Evolutionary conservation across 64 coral and sea anemone genomes (phyloP).

Genomic region (Porites australiensis): DNA sequence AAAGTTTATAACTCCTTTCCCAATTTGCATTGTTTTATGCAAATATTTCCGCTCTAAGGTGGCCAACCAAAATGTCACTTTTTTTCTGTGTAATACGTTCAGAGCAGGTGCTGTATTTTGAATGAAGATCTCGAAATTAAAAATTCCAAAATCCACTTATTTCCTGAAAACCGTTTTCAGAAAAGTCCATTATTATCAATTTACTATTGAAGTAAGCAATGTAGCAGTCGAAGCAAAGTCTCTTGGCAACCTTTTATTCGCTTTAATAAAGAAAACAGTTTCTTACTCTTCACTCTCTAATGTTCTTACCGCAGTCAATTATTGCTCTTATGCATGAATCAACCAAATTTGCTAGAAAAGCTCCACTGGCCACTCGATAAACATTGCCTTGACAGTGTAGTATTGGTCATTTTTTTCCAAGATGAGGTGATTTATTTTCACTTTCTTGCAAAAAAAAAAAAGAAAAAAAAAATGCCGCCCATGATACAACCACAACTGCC

Average conservation of each 20-base stretch:
- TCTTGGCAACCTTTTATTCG: not conserved
- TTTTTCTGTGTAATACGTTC: not conserved
- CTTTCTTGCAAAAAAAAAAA: no score
- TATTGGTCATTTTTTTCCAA: no score
- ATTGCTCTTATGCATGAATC: no score
- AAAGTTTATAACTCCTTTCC: not conserved
- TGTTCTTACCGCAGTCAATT: no score
- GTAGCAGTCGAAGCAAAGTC: not conserved
- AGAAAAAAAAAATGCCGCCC: no score
- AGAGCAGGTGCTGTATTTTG: not conserved
- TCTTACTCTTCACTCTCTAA: no score
- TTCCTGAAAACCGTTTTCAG: not conserved
- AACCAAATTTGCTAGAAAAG: no score
- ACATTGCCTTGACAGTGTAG: no score
- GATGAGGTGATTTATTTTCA: no score
- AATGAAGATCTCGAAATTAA: not conserved
- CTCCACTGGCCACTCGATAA: no score
- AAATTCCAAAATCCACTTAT: not conserved
- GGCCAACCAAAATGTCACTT: not conserved
- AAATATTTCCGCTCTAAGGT: not conserved
- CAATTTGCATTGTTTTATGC: constrained; percentile 26
- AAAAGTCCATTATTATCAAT: not conserved
- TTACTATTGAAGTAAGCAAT: not conserved
- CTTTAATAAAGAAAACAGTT: no score
- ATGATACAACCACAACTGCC: no score